phyloP scores from a whole-genome alignment of 2,797 vertebrate genomes.

The Basileuterus tristriatus region DNA sequence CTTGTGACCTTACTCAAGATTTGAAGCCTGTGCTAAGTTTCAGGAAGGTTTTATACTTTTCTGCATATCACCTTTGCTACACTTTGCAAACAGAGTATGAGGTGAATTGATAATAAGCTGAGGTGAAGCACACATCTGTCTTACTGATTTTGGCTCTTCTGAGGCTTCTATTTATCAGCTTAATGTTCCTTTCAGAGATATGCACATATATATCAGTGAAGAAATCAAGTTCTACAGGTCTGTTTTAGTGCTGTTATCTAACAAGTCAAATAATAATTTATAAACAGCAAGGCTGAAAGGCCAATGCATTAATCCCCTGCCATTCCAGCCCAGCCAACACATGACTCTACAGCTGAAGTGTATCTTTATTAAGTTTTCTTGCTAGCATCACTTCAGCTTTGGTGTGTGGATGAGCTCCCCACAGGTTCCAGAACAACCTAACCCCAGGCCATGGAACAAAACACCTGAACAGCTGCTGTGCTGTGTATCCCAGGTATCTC shows the following conservation, averaged over 20 bases:
- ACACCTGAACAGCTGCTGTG: background rate
- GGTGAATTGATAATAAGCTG: constrained; percentile 22
- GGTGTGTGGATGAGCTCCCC: background rate
- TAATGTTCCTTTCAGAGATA: constrained; percentile 37
- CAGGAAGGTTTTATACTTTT: constrained; percentile 5
- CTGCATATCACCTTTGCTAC: constrained; percentile 6
- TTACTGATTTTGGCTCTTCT: background rate
- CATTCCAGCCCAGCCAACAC: background rate
- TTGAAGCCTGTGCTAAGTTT: background rate
- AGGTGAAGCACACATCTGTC: constrained; percentile 11
- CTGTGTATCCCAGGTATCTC: background rate
- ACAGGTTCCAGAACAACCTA: background rate
- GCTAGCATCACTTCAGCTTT: background rate
- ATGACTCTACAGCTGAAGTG: background rate
- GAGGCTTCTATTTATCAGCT: constrained; percentile 39
- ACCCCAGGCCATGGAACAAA: background rate
- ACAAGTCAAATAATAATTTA: constrained; percentile 41
- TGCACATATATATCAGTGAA: background rate
- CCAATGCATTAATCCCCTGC: background rate
- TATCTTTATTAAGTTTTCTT: background rate
- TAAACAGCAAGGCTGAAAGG: constrained; percentile 21
- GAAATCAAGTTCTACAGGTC: constrained; percentile 35
- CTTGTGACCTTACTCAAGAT: background rate
- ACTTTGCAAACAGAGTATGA: background rate
- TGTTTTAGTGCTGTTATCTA: constrained; percentile 25